These are phyloP conservation scores for Peromyscus melanophrys DNA, from an alignment of 2,797 vertebrate species.

Conservation along the genomic window DNA sequence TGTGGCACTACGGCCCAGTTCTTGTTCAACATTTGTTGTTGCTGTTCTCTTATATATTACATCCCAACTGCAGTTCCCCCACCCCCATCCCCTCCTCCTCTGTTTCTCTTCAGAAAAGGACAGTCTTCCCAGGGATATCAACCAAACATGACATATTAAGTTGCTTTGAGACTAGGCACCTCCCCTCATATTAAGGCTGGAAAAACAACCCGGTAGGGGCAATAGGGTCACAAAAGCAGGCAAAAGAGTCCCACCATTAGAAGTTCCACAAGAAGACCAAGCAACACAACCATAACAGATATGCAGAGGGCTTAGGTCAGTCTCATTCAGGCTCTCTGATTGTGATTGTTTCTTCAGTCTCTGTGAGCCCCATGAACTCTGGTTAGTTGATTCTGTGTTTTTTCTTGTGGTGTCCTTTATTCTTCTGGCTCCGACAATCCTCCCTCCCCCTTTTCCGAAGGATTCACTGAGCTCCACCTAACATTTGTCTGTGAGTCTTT, in stretches of 20 bases:
- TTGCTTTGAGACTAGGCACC: not conserved
- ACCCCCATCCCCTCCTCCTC: not conserved
- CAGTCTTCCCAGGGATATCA: not conserved
- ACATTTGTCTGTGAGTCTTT: not conserved
- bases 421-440: not conserved
- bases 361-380: not conserved
- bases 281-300: not conserved
- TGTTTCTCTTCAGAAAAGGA: not conserved
- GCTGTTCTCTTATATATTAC: not conserved
- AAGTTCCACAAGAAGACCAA: not conserved
- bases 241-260: not conserved
- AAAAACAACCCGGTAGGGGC: not conserved
- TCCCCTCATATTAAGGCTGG: not conserved
- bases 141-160: not conserved
- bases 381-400: not conserved
- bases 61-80: rapidly evolving
- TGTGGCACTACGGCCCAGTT: not conserved
- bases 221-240: not conserved
- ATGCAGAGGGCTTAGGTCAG: not conserved
- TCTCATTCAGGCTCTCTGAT: not conserved
- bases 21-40: not conserved
- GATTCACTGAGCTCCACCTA: not conserved
- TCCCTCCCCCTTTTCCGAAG: not conserved
- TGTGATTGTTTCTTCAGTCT: not conserved
- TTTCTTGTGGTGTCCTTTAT: not conserved